Conservation (phyloP, 2,888 invertebrate genomes). For the Serrognathus titanus region DNA sequence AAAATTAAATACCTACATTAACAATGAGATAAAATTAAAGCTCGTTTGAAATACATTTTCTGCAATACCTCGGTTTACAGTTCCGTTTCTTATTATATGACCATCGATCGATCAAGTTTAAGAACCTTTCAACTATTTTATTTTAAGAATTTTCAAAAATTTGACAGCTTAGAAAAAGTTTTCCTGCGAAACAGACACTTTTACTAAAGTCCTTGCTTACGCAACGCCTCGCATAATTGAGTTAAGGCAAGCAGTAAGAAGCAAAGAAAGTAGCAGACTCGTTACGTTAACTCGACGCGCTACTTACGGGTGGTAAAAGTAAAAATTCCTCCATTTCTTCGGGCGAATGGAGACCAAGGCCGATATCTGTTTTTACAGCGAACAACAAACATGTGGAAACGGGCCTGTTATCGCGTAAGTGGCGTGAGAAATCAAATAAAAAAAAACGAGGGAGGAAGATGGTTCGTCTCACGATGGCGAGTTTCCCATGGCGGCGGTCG, state of each 20-base stretch:
- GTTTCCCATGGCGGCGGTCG: not conserved
- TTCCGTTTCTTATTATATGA: too few species aligned
- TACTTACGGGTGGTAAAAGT: not conserved
- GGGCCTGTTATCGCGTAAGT: slow-evolving; percentile 11
- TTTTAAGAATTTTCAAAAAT: too few species aligned
- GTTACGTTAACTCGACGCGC: not conserved
- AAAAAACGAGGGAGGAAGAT: slow-evolving; percentile 1
- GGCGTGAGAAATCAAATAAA: slow-evolving; percentile 23
- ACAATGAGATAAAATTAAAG: too few species aligned
- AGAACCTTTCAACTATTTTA: too few species aligned
- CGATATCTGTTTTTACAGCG: not conserved
- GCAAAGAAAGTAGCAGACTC: not conserved
- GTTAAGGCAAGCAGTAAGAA: not conserved
- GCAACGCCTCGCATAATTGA: not conserved
- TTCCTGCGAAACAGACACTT: too few species aligned
- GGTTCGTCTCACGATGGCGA: not conserved
- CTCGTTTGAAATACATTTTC: too few species aligned
- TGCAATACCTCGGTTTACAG: too few species aligned
- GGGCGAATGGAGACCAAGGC: not conserved
- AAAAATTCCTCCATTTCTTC: not conserved
- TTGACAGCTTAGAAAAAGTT: too few species aligned
- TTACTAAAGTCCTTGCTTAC: too few species aligned
- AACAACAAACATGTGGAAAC: too few species aligned
- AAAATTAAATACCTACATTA: too few species aligned
- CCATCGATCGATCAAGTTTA: too few species aligned